Base-by-base conservation (phyloP, 2,888 invertebrate genomes). In the Diaperis boleti region DNA sequence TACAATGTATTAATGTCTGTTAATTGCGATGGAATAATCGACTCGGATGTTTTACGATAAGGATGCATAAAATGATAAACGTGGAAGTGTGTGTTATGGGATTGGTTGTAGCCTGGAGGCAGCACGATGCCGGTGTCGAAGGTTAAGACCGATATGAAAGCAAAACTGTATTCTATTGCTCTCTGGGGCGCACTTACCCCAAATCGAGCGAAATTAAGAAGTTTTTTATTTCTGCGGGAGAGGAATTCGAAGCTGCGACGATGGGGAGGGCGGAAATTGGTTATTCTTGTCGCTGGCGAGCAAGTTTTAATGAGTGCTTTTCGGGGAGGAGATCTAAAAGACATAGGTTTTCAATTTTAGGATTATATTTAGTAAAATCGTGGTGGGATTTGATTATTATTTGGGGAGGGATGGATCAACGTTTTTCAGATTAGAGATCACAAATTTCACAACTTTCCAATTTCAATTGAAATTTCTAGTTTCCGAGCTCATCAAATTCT, bases 91-190 rank as follows among this genome's bases (percentile, higher is more conserved):
- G 15, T 29, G 54, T 41, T 37, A 41, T 50, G 37, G 50, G 37
- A 47, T 50, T 37, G 52, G 22, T 41, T 13, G 29, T 41, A 13
- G 54, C 41, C 18, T 44, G 35, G 35, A 17, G 56, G 45, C 56
- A 20, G 33, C 45, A 56, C 56, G 35, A 56, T 35, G 22, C 35
- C 39, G 39, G 29, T 62, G 56, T 62, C 55, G 62, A 50, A 56
- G 47, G 62, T 49, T 61, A 55, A 54, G 35, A 29, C 44, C 54
- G 54, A 54, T 60, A 60, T 37, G 54, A 44, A 42, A 60, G 44
- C 57, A 45, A 57, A 57, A 57, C 57, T 57, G 54, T 54, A 54
- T 54, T 54, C 54, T 54, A 54, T 54, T 17, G 41, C 14, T 54
- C 54, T 54, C 54, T 29, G 31, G 54, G 54, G 54, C 22, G 54